Percentiles rank a stretch among this genome's conserved stretches.
These are phyloP conservation scores for Crambe crambe DNA, from an alignment of 37 sponge, comb jelly and placozoan species.

Conservation along the genomic window DNA sequence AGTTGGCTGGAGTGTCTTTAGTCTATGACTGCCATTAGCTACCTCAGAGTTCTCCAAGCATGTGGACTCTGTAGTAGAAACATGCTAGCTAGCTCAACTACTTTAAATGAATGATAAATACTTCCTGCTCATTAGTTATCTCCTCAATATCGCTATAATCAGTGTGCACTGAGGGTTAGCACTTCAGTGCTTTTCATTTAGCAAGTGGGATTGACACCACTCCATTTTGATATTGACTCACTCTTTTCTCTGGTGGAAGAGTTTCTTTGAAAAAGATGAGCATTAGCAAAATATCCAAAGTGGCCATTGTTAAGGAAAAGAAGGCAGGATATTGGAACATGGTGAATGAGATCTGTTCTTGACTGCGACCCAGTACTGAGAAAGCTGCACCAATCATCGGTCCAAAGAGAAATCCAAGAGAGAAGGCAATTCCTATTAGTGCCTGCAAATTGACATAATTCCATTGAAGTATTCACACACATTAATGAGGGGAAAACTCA, in stretches of 20 bases:
- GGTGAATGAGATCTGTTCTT: conserved; percentile 13
- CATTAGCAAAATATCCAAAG: conserved; percentile 55
- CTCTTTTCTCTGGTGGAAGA: conserved; percentile 63
- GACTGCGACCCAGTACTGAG: conserved; percentile 53
- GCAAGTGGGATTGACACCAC: no score
- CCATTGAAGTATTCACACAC: background rate
- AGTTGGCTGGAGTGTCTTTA: no score
- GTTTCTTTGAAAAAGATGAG: conserved; percentile 63
- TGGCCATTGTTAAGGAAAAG: conserved; percentile 65
- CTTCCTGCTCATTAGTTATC: no score
- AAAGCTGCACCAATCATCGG: conserved; percentile 88
- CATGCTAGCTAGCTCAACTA: no score
- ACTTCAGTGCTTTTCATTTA: no score
- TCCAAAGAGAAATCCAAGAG: conserved; percentile 86
- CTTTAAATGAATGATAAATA: no score
- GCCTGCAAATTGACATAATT: conserved; percentile 41
- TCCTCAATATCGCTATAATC: no score
- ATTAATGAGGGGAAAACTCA: conserved; percentile 5
- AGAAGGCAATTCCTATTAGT: conserved; percentile 84
- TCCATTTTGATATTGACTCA: no score
- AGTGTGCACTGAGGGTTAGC: no score
- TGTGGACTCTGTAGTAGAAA: no score
- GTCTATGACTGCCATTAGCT: no score
- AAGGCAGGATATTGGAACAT: conserved; percentile 85
- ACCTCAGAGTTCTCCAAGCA: no score